Evolutionary conservation across 2,888 invertebrate genomes (phyloP).

Genomic region (Drosophila paucipuncta): DNA sequence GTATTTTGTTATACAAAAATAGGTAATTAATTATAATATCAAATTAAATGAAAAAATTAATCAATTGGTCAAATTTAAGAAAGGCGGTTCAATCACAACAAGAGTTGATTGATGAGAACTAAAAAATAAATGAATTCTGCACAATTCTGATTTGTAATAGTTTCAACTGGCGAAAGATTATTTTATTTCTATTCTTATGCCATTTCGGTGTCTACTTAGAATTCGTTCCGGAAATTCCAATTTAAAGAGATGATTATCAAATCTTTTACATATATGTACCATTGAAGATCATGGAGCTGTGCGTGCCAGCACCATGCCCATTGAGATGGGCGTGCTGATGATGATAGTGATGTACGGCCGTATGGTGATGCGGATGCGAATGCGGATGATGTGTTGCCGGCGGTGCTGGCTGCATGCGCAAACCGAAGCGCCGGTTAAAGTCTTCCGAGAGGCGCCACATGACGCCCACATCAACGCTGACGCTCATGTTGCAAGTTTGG

Average conservation of each 20-base stretch:
- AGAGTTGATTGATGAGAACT: background rate
- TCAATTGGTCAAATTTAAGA: background rate
- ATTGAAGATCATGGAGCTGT: constrained; percentile 78
- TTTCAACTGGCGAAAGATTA: background rate
- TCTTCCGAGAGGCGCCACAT: constrained; percentile 86
- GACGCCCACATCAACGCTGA: constrained; percentile 85
- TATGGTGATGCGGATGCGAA: constrained; percentile 64
- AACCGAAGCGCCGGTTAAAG: constrained; percentile 85
- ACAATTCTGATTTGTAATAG: background rate
- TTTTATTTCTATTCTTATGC: constrained; percentile 9
- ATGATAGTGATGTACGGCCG: constrained; percentile 65
- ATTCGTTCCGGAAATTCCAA: constrained; percentile 45
- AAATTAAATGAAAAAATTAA: background rate
- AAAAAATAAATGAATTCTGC: background rate
- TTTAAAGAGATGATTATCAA: background rate
- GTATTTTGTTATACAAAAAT: background rate
- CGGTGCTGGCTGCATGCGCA: constrained; percentile 84
- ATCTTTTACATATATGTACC: constrained; percentile 28
- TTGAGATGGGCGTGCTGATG: constrained; percentile 57
- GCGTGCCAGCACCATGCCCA: constrained; percentile 37
- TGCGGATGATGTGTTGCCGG: constrained; percentile 67
- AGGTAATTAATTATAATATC: background rate
- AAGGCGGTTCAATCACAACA: background rate
- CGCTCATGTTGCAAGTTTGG: constrained; percentile 80
- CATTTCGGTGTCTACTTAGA: background rate